Base-by-base conservation (phyloP, 2,888 invertebrate species). In the Abrostola tripartita region DNA sequence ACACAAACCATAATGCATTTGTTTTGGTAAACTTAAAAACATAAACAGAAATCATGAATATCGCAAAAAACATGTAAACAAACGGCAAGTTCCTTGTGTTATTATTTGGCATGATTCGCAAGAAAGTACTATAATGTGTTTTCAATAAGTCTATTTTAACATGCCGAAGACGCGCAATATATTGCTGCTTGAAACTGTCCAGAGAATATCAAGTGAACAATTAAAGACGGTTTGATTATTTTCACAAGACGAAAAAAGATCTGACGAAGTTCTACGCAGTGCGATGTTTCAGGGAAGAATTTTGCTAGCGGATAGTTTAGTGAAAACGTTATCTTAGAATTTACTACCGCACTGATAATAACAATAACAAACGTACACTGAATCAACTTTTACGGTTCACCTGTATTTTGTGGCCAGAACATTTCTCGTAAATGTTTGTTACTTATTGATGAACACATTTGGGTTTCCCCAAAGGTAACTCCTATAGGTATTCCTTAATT, bases 141-240 rank as follows among this genome's bases (percentile, higher is more conserved):
- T 85, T 86, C 77, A 80, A 83, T 77, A 72, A 65, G 61, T 80
- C 85, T 91, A 88, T 88, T 90, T 89, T 87, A 83, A 85, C 41
- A 86, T 86, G 81, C 82, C 75, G 68, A 65, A 69, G 71, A 79
- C 81, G 80, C 81, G 81, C 76, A 83, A 76, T 80, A 76, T 57
- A 68, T 65, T 73, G 74, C 76, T 52, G 71, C 63, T 79, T 88
- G 88, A 90, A 81, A 81, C 77, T 89, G 83, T 84, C 88, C 90
- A 90, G 88, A 87, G 71, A 65, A 74, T 84, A 83, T 81, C 82
- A 81, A 85, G 84, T 77, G 86, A 88, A 89, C 90, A 91, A 92
- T 92, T 89, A 91, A 90, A 87, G 71, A 65, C 76, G 68, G 75
- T 82, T 84, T 86, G 88, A 87, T 91, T 91, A 88, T 92, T 86